phyloP scores from a whole-genome alignment of 2,888 invertebrate genomes.

The Apamea crenata region DNA sequence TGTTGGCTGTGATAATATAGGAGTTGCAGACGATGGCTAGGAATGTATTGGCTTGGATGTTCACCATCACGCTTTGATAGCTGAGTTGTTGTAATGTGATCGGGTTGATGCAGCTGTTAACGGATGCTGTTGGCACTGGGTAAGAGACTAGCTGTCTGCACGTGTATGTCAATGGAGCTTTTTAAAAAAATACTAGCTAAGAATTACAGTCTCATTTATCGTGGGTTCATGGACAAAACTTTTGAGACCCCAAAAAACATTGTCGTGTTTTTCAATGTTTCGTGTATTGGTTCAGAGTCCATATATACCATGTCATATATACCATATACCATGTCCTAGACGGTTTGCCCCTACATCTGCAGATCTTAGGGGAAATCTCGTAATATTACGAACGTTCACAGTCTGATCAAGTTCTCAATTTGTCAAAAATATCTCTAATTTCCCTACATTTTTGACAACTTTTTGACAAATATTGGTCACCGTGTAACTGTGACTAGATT shows the following conservation, averaged over 20 bases:
- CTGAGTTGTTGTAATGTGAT: slow-evolving; percentile 39
- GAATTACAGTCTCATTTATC: too few relatives aligned
- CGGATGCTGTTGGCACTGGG: slow-evolving; percentile 25
- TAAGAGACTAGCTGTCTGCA: slow-evolving; percentile 9
- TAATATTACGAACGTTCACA: too few relatives aligned
- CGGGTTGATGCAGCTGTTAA: slow-evolving; percentile 34
- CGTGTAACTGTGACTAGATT: too few relatives aligned
- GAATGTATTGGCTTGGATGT: slow-evolving; percentile 44
- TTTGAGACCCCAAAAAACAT: background rate
- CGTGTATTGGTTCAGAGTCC: too few relatives aligned
- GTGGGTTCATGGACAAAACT: background rate
- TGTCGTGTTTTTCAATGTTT: too few relatives aligned
- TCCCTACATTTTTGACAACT: too few relatives aligned
- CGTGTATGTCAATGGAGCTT: too few relatives aligned
- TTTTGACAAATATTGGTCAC: too few relatives aligned
- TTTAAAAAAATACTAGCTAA: background rate
- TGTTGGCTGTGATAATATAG: slow-evolving; percentile 37
- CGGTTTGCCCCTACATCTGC: background rate
- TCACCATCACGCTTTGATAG: slow-evolving; percentile 24
- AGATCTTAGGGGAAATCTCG: background rate
- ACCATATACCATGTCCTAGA: background rate
- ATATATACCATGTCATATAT: too few relatives aligned
- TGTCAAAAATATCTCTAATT: too few relatives aligned
- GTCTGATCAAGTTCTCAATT: too few relatives aligned
- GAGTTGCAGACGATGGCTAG: slow-evolving; percentile 24